phyloP scores from a whole-genome alignment of 2,888 invertebrate genomes.

The Sarcophaga rosellei region DNA sequence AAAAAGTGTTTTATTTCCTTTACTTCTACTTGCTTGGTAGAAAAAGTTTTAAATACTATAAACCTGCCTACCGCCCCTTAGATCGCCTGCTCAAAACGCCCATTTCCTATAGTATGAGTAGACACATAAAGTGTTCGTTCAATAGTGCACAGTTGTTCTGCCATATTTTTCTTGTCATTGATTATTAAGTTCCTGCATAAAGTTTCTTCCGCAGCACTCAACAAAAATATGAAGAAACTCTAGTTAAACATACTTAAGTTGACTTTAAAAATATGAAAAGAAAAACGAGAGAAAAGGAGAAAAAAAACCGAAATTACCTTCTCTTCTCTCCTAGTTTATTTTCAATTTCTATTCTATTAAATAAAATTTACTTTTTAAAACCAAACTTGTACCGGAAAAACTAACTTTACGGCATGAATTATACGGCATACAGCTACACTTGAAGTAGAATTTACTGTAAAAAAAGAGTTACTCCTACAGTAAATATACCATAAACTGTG shows the following conservation, averaged over 20 bases:
- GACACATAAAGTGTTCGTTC: neutral
- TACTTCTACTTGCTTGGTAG: neutral
- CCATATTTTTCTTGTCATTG: slow-evolving; percentile 65
- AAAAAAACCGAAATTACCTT: slow-evolving; percentile 5
- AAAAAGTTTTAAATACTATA: too few relatives aligned
- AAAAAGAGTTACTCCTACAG: too few relatives aligned
- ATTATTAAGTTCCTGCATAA: slow-evolving; percentile 62
- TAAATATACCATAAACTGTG: too few relatives aligned
- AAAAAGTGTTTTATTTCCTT: neutral
- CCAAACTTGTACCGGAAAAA: slow-evolving; percentile 30
- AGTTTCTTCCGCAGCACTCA: slow-evolving; percentile 31
- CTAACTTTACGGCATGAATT: neutral
- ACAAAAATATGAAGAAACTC: slow-evolving; percentile 64
- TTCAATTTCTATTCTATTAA: slow-evolving; percentile 3
- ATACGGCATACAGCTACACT: too few relatives aligned
- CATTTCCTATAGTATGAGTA: slow-evolving; percentile 34
- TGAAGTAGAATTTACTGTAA: too few relatives aligned
- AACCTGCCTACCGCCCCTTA: neutral
- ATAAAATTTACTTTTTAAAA: slow-evolving; percentile 41
- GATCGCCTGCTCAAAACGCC: slow-evolving; percentile 23
- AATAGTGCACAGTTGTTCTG: slow-evolving; percentile 8
- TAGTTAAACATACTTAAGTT: slow-evolving; percentile 64
- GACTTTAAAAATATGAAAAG: slow-evolving; percentile 36
- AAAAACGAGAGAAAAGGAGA: slow-evolving; percentile 29
- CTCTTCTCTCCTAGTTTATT: neutral